phyloP scores from a whole-genome alignment of 2,888 invertebrate genomes.

The Cabera pusaria region DNA sequence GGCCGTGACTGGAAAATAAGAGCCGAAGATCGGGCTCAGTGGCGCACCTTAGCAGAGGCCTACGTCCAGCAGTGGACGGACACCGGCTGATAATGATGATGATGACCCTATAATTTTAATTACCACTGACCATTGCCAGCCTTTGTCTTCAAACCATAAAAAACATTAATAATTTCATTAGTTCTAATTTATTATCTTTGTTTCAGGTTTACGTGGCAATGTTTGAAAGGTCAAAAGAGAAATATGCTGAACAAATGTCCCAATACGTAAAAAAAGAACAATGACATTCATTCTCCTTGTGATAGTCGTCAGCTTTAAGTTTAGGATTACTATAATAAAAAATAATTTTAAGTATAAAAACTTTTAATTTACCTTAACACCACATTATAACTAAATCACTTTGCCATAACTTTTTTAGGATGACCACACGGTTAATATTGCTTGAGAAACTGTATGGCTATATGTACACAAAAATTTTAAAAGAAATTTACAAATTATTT shows the following conservation, averaged over 20 bases:
- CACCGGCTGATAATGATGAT: too few species aligned
- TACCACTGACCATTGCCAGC: too few species aligned
- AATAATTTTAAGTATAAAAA: constrained; percentile 32
- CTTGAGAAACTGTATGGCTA: too few species aligned
- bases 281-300: constrained; percentile 60
- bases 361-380: constrained; percentile 10
- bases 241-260: constrained; percentile 89
- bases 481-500: too few species aligned
- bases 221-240: constrained; percentile 89
- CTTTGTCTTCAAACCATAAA: too few species aligned
- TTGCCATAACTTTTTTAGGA: constrained; percentile 3
- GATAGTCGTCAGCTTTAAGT: constrained; percentile 76
- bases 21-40: too few species aligned
- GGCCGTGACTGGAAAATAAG: too few species aligned
- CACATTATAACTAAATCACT: constrained; percentile 1
- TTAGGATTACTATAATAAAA: constrained; percentile 49
- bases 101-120: too few species aligned
- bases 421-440: too few species aligned
- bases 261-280: constrained; percentile 83
- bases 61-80: too few species aligned
- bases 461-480: neutral
- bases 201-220: constrained; percentile 88
- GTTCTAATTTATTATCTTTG: constrained; percentile 18
- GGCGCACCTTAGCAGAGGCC: too few species aligned
- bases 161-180: too few species aligned